phyloP scores from a whole-genome alignment of 2,888 invertebrate genomes.

The Lasioglossum villosulum region DNA sequence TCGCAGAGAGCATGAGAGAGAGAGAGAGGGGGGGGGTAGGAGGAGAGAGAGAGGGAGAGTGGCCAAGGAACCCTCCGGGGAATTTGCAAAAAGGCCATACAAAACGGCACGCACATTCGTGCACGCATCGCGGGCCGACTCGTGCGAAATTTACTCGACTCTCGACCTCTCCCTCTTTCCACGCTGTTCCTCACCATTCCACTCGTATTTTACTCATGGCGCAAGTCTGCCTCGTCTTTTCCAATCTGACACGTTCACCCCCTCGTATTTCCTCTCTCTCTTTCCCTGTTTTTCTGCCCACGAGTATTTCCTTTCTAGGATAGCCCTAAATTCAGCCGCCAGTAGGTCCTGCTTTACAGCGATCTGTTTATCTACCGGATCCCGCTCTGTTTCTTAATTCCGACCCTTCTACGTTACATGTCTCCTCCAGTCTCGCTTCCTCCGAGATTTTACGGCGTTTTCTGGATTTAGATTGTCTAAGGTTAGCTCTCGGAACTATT shows the following conservation, averaged over 20 bases:
- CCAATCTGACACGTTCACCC: not conserved
- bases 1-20: slow-evolving; percentile 1
- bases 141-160: slow-evolving; percentile 43
- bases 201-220: not conserved
- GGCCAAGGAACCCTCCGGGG: slow-evolving; percentile 48
- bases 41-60: not conserved
- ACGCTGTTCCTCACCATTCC: not conserved
- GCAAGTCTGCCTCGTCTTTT: not conserved
- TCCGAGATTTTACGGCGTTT: not conserved
- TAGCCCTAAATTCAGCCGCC: not conserved
- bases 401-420: not conserved
- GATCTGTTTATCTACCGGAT: not conserved
- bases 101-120: slow-evolving; percentile 15
- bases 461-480: not conserved
- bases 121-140: slow-evolving; percentile 18
- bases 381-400: not conserved
- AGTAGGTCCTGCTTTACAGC: not conserved
- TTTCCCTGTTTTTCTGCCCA: not conserved
- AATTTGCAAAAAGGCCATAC: slow-evolving; percentile 46
- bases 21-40: not conserved
- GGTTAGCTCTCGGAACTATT: not conserved
- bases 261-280: not conserved
- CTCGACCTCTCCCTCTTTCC: not conserved
- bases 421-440: not conserved
- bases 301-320: not conserved